Evolutionary conservation across 2,888 invertebrate species (phyloP).

Genomic region (Rhingia campestris): DNA sequence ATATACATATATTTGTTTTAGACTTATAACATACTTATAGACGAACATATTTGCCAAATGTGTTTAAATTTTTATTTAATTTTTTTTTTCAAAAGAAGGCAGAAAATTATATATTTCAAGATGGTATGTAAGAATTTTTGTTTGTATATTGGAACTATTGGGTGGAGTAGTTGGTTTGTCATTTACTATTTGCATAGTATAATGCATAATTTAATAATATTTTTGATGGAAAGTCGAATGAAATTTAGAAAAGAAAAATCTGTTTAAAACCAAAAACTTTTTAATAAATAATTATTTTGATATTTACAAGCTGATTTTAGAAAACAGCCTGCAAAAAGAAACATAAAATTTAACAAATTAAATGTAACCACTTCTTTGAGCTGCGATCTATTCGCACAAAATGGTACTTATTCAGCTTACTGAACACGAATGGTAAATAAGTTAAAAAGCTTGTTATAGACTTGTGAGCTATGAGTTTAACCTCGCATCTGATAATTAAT

Average conservation of each 20-base stretch:
- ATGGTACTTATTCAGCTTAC: too few relatives aligned
- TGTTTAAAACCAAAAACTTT: too few relatives aligned
- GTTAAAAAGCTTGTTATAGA: too few relatives aligned
- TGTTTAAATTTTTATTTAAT: slow-evolving; percentile 49
- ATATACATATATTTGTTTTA: slow-evolving; percentile 58
- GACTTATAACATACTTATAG: slow-evolving; percentile 43
- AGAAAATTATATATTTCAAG: slow-evolving; percentile 58
- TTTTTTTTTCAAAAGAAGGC: slow-evolving; percentile 31
- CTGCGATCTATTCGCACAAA: too few relatives aligned
- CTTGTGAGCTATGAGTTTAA: too few relatives aligned
- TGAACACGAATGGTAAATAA: too few relatives aligned
- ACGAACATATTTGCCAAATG: slow-evolving; percentile 54
- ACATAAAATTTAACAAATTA: too few relatives aligned
- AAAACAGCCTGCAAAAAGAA: too few relatives aligned
- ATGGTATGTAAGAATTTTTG: slow-evolving; percentile 26
- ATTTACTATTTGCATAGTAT: not conserved
- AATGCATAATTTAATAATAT: not conserved
- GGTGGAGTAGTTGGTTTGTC: slow-evolving; percentile 24
- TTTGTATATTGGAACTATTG: slow-evolving; percentile 56
- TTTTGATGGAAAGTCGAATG: slow-evolving; percentile 18
- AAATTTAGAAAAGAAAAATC: not conserved
- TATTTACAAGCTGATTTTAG: too few relatives aligned
- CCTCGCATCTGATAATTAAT: too few relatives aligned
- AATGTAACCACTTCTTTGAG: too few relatives aligned
- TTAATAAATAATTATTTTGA: too few relatives aligned